Conservation (phyloP, 2,113 vertebrate species). For the Catharus minimus region DNA sequence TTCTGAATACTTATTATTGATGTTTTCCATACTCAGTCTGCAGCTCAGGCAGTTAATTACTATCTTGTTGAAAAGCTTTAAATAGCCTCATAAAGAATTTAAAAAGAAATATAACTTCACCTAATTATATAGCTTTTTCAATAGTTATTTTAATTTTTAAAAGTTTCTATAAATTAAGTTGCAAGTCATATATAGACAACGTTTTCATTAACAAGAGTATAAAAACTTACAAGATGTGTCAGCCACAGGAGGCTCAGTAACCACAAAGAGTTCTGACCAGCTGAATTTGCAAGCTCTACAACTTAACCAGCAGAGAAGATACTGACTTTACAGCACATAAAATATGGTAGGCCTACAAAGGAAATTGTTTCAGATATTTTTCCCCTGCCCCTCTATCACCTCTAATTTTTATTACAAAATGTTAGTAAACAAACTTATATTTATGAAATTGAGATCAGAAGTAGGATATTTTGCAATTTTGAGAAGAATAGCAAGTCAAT, state of each 20-base stretch:
- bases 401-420: neutral
- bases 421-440: neutral
- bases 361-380: neutral
- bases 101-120: neutral
- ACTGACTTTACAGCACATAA: neutral
- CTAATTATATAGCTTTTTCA: neutral
- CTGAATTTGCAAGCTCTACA: neutral
- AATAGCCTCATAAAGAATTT: neutral
- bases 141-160: neutral
- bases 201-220: neutral
- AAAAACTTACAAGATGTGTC: neutral
- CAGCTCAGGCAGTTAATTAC: neutral
- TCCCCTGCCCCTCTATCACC: neutral
- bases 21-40: neutral
- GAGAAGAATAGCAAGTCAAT: neutral
- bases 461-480: neutral
- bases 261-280: neutral
- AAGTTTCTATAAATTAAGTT: neutral
- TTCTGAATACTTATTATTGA: neutral
- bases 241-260: neutral
- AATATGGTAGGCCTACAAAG: neutral
- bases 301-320: neutral
- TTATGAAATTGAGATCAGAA: neutral
- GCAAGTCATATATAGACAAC: neutral
- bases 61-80: neutral